Conservation (phyloP, 2,113 vertebrate species). For the Strix uralensis region DNA sequence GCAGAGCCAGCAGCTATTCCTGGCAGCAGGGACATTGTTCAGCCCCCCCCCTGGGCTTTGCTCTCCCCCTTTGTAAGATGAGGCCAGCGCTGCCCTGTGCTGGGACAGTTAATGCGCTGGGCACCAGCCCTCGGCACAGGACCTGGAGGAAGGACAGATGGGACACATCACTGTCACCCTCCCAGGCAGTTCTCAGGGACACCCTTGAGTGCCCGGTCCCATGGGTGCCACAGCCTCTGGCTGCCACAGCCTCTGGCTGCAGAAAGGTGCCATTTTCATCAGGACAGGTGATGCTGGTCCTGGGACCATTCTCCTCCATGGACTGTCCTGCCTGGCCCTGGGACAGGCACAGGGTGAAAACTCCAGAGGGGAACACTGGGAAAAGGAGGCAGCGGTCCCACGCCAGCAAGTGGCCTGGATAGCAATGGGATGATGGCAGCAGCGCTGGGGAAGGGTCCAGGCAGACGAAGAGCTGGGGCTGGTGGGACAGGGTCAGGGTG, state of each 20-base stretch:
- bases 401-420: fast-evolving
- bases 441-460: background rate
- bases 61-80: conserved; percentile 26
- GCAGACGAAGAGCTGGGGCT: background rate
- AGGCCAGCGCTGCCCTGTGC: background rate
- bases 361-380: fast-evolving
- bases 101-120: conserved; percentile 50
- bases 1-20: conserved; percentile 52
- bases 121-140: background rate
- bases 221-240: background rate
- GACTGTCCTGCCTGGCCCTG: too few species aligned
- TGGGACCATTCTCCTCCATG: fast-evolving
- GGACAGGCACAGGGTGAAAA: background rate
- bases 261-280: background rate
- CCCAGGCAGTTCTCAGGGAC: background rate
- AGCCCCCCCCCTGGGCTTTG: background rate
- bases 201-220: background rate
- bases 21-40: background rate
- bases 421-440: background rate
- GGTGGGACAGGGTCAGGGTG: background rate
- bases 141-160: background rate
- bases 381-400: background rate
- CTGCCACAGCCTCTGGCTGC: background rate
- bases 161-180: background rate
- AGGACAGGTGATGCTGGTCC: background rate